phyloP scores from a whole-genome alignment of 1,140 invertebrate genomes.

The Conus ventricosus region DNA sequence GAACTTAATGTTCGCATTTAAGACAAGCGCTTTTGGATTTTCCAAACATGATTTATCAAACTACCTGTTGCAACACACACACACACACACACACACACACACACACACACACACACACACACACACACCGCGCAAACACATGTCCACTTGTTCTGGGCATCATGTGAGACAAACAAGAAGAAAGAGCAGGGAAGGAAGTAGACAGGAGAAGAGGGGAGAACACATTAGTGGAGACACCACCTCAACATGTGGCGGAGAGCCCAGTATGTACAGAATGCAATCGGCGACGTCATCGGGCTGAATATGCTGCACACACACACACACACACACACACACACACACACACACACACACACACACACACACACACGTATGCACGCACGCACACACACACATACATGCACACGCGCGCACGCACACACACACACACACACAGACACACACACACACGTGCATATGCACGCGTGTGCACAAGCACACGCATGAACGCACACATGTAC shows the following conservation, averaged over 20 bases:
- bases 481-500: background rate
- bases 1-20: too few species aligned
- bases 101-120: background rate
- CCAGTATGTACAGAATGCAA: too few species aligned
- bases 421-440: background rate
- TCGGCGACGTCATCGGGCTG: too few species aligned
- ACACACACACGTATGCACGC: background rate
- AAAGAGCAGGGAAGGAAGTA: background rate
- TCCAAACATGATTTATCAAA: too few species aligned
- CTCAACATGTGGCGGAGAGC: too few species aligned
- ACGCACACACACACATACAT: background rate
- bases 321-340: background rate
- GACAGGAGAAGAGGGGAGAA: too few species aligned
- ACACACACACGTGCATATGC: background rate
- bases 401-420: background rate
- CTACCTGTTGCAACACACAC: too few species aligned
- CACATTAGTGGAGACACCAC: too few species aligned
- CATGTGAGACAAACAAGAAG: background rate
- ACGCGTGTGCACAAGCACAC: background rate
- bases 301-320: background rate
- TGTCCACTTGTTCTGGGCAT: too few species aligned
- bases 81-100: too few species aligned
- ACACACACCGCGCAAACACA: background rate
- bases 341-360: background rate
- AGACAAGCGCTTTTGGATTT: too few species aligned